These are phyloP conservation scores for Acronicta aceris DNA, from an alignment of 2,888 invertebrate species.

Conservation along the genomic window DNA sequence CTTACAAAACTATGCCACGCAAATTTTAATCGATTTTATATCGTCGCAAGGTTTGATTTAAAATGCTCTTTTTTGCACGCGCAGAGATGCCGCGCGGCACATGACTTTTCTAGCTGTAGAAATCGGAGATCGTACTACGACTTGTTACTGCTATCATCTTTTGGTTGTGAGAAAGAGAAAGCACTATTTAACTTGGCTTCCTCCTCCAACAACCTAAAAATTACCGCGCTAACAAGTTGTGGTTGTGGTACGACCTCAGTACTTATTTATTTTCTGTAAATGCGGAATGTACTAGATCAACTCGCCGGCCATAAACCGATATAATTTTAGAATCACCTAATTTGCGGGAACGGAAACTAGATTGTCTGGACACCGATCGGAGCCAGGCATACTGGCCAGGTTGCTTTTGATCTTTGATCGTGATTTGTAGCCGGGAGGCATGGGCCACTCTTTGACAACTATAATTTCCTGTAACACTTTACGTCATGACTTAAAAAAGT, in stretches of 20 bases:
- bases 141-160: too few species aligned
- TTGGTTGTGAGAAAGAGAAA: too few species aligned
- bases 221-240: too few species aligned
- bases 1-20: slow-evolving; percentile 5
- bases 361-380: slow-evolving; percentile 53
- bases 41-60: too few species aligned
- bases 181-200: too few species aligned
- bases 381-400: slow-evolving; percentile 34
- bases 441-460: slow-evolving; percentile 17
- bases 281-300: not conserved
- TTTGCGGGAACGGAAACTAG: slow-evolving; percentile 44
- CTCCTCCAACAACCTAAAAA: too few species aligned
- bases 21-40: not conserved
- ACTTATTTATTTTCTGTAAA: not conserved
- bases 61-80: too few species aligned
- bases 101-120: too few species aligned
- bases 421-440: slow-evolving; percentile 42
- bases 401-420: slow-evolving; percentile 60
- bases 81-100: too few species aligned
- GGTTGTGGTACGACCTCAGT: too few species aligned
- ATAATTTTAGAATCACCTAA: slow-evolving; percentile 38
- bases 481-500: not conserved
- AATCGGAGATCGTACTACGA: too few species aligned
- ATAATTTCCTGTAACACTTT: slow-evolving; percentile 13
- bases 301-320: slow-evolving; percentile 18